These are phyloP conservation scores for Zaprionus capensis DNA, from an alignment of 1,140 invertebrate species.

Conservation along the genomic window DNA sequence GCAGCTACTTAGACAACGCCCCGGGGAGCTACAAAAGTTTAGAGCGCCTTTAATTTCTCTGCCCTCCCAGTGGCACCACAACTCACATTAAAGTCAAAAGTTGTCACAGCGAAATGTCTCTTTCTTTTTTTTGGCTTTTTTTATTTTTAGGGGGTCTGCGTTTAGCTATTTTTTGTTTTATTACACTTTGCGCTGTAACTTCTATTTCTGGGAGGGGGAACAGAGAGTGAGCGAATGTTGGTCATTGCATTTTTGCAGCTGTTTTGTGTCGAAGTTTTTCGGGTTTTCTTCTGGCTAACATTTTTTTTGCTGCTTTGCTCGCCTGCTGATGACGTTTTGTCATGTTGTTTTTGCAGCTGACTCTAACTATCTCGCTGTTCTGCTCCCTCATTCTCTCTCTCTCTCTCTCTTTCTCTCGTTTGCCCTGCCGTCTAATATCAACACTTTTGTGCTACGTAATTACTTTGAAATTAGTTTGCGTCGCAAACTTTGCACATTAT, in stretches of 20 bases:
- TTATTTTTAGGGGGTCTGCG: conserved; percentile 1
- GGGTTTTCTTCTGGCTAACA: not conserved
- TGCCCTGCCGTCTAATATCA: conserved; percentile 76
- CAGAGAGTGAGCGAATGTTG: not conserved
- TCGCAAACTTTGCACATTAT: conserved; percentile 82
- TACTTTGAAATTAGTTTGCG: conserved; percentile 83
- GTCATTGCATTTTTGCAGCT: conserved; percentile 49
- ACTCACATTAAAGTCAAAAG: conserved; percentile 72
- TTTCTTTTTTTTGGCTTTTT: conserved; percentile 14
- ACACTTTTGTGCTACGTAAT: conserved; percentile 83
- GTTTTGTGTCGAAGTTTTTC: conserved; percentile 51
- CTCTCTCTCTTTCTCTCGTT: conserved; percentile 1
- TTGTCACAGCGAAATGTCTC: conserved; percentile 57
- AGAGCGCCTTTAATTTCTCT: conserved; percentile 64
- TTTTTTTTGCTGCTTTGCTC: conserved; percentile 38
- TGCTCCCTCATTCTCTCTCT: not conserved
- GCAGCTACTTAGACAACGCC: conserved; percentile 66
- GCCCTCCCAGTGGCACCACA: conserved; percentile 18
- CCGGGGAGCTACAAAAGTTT: conserved; percentile 36
- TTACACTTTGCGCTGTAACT: conserved; percentile 16
- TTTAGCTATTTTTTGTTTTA: conserved; percentile 10
- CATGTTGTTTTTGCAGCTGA: conserved; percentile 67
- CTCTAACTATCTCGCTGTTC: conserved; percentile 9
- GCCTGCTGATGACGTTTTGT: conserved; percentile 74
- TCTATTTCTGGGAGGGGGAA: conserved; percentile 2